Evolutionary conservation across 2,888 invertebrate species (phyloP).

Genomic region (Acleris emargana): DNA sequence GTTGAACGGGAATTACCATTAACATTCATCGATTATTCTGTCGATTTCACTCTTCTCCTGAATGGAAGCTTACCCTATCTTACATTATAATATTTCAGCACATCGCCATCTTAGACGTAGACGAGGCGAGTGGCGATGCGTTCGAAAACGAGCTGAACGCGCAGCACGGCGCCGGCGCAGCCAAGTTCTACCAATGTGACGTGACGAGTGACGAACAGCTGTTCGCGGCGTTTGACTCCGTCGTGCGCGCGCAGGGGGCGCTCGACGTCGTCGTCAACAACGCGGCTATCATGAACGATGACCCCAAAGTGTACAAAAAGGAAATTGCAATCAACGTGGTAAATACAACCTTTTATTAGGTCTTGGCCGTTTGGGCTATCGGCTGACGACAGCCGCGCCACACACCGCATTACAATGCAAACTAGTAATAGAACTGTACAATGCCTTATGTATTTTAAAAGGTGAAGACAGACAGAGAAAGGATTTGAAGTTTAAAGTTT

Average conservation of each 20-base stretch:
- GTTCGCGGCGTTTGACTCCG: slow-evolving; percentile 44
- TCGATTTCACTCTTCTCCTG: no score
- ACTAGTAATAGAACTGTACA: no score
- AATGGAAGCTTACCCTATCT: no score
- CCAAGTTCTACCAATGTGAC: slow-evolving; percentile 55
- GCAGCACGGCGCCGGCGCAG: slow-evolving; percentile 45
- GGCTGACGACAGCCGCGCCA: no score
- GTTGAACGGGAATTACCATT: no score
- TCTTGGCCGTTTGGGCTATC: no score
- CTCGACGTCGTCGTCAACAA: slow-evolving; percentile 57
- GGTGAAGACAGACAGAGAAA: no score
- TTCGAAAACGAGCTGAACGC: slow-evolving; percentile 49
- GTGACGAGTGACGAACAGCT: slow-evolving; percentile 51
- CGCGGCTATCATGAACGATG: slow-evolving; percentile 54
- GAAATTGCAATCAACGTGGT: slow-evolving; percentile 58
- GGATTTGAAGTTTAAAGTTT: no score
- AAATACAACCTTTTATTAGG: slow-evolving; percentile 23
- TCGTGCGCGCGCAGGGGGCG: slow-evolving; percentile 42
- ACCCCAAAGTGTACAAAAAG: slow-evolving; percentile 46
- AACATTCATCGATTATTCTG: no score
- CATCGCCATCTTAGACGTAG: slow-evolving; percentile 50
- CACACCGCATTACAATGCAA: no score
- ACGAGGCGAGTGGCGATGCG: slow-evolving; percentile 43
- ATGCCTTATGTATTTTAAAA: no score
- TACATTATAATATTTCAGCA: slow-evolving; percentile 4